Conservation (phyloP, 1,140 invertebrate genomes). For the Euwallacea similis region DNA sequence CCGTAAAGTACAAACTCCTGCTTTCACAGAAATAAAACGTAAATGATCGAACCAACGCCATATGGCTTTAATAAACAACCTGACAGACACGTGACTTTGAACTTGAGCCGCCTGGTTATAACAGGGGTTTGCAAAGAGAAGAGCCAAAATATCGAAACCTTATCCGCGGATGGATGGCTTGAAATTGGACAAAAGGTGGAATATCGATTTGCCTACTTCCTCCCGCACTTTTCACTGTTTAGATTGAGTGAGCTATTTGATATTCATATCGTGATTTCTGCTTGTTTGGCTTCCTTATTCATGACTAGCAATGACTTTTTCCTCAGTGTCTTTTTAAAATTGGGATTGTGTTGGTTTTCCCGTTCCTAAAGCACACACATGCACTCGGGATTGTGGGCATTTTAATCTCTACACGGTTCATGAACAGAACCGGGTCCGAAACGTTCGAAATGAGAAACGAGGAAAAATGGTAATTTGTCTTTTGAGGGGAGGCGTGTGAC, state of each 20-base stretch:
- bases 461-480: constrained; percentile 2
- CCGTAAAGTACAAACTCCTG: too few relatives aligned
- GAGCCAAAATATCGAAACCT: constrained; percentile 13
- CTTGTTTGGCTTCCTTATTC: constrained; percentile 17
- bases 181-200: constrained; percentile 2
- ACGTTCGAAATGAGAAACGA: constrained; percentile 4
- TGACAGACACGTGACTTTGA: constrained; percentile 30
- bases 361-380: too few relatives aligned
- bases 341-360: not conserved
- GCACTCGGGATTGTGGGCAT: not conserved
- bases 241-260: constrained; percentile 15
- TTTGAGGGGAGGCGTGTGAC: constrained; percentile 3
- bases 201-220: constrained; percentile 24
- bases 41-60: constrained; percentile 1
- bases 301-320: constrained; percentile 8
- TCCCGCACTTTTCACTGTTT: constrained; percentile 11
- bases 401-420: not conserved
- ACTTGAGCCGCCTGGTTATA: not conserved
- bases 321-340: constrained; percentile 16
- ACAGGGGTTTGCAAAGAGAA: constrained; percentile 12
- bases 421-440: not conserved
- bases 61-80: constrained; percentile 18
- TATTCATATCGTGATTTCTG: constrained; percentile 22
- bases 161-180: not conserved
- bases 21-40: not conserved